Percentiles rank a stretch among this genome's conserved stretches.
Evolutionary conservation across 1,140 invertebrate genomes (phyloP).

Genomic region (Drosophila auraria): DNA sequence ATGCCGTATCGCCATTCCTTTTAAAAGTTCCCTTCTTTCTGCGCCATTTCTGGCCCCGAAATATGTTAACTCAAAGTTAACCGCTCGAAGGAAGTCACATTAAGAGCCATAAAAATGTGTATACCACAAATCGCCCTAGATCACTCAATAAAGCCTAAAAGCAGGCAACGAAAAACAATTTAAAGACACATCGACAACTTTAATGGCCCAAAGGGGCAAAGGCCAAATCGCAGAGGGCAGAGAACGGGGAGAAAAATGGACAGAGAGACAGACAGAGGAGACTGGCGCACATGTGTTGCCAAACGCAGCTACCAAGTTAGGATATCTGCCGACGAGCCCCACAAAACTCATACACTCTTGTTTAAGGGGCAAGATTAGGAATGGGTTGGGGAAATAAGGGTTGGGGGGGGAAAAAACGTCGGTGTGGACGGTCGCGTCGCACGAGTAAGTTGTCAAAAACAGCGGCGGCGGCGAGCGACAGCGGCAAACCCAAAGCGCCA

Average conservation of each 20-base stretch:
- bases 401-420: slow-evolving; percentile 2
- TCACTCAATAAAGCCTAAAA: slow-evolving; percentile 49
- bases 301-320: slow-evolving; percentile 45
- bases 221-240: slow-evolving; percentile 19
- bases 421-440: slow-evolving; percentile 37
- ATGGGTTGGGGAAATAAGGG: background rate
- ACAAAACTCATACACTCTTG: slow-evolving; percentile 11
- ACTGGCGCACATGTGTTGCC: slow-evolving; percentile 63
- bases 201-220: slow-evolving; percentile 49
- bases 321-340: slow-evolving; percentile 21
- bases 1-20: background rate
- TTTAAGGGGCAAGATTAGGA: slow-evolving; percentile 1
- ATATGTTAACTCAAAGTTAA: slow-evolving; percentile 6
- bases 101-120: slow-evolving; percentile 36
- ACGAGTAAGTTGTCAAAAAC: slow-evolving; percentile 78
- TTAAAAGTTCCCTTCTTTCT: background rate
- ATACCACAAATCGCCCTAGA: slow-evolving; percentile 39
- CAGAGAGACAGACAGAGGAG: slow-evolving; percentile 9
- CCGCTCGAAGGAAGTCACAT: slow-evolving; percentile 19
- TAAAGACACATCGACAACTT: slow-evolving; percentile 55
- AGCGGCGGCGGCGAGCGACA: slow-evolving; percentile 42
- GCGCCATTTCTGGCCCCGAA: background rate
- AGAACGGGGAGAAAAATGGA: background rate
- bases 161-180: slow-evolving; percentile 47
- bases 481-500: slow-evolving; percentile 69